phyloP scores from a whole-genome alignment of 2,888 invertebrate species.

The Onchidella celtica region DNA sequence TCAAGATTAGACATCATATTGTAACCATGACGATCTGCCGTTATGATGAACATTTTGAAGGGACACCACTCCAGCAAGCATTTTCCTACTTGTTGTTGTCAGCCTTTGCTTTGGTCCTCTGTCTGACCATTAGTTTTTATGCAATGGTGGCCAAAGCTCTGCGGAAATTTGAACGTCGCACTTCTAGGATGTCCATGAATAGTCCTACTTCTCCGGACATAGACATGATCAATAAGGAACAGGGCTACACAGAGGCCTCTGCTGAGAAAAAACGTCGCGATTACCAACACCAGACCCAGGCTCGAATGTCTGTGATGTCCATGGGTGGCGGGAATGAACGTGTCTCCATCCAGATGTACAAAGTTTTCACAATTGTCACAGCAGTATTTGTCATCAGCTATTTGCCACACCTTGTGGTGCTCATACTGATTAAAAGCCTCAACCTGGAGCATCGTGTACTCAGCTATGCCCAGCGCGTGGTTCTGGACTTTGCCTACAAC shows the following conservation, averaged over 20 bases:
- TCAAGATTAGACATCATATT: neutral
- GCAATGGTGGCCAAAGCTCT: constrained; percentile 36
- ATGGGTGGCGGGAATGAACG: neutral
- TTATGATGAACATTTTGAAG: constrained; percentile 28
- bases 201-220: neutral
- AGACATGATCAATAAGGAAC: neutral
- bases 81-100: constrained; percentile 31
- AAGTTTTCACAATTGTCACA: constrained; percentile 48
- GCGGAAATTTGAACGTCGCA: constrained; percentile 34
- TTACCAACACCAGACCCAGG: neutral
- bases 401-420: constrained; percentile 50
- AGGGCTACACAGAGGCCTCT: neutral
- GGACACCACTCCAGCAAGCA: constrained; percentile 19
- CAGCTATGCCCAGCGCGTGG: constrained; percentile 22
- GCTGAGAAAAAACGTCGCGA: neutral
- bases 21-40: constrained; percentile 50
- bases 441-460: constrained; percentile 22
- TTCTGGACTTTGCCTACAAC: constrained; percentile 52
- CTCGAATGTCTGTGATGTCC: constrained; percentile 1
- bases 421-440: constrained; percentile 37
- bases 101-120: constrained; percentile 36
- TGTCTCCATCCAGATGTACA: constrained; percentile 48
- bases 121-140: constrained; percentile 39
- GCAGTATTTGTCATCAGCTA: constrained; percentile 51
- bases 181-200: neutral